These are phyloP conservation scores for Cassiopea xamachana DNA, from an alignment of 30 jellyfish, hydroid and myxozoan species.

Conservation along the genomic window DNA sequence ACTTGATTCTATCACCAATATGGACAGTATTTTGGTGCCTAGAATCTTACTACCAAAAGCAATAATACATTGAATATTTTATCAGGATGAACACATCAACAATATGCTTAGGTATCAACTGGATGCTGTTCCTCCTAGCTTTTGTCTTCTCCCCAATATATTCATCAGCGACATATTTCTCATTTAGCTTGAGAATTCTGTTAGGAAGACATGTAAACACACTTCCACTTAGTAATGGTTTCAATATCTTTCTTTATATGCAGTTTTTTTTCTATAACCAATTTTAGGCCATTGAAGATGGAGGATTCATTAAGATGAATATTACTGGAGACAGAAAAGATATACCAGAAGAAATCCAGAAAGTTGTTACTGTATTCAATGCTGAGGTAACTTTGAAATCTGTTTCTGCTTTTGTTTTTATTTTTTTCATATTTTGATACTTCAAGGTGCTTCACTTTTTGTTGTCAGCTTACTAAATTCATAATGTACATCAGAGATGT, in stretches of 20 bases:
- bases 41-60: too few species aligned
- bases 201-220: too few species aligned
- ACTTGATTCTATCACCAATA: too few species aligned
- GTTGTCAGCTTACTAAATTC: background rate
- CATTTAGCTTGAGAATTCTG: too few species aligned
- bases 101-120: too few species aligned
- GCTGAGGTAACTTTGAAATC: conserved; percentile 50
- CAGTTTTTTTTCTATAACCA: background rate
- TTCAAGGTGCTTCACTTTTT: background rate
- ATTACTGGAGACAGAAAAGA: conserved; percentile 24
- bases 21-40: too few species aligned
- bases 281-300: conserved; percentile 84
- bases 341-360: conserved; percentile 75
- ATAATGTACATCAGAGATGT: too few species aligned
- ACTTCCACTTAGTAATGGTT: background rate
- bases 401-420: background rate
- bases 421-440: background rate
- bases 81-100: too few species aligned
- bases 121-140: too few species aligned
- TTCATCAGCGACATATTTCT: too few species aligned
- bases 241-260: background rate
- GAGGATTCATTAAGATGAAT: conserved; percentile 72
- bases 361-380: conserved; percentile 69
- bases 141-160: too few species aligned
- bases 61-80: too few species aligned